Percentiles rank a stretch among this genome's conserved stretches.
Evolutionary conservation across 1,140 invertebrate species (phyloP).

Genomic region (Pachypsylla venusta): DNA sequence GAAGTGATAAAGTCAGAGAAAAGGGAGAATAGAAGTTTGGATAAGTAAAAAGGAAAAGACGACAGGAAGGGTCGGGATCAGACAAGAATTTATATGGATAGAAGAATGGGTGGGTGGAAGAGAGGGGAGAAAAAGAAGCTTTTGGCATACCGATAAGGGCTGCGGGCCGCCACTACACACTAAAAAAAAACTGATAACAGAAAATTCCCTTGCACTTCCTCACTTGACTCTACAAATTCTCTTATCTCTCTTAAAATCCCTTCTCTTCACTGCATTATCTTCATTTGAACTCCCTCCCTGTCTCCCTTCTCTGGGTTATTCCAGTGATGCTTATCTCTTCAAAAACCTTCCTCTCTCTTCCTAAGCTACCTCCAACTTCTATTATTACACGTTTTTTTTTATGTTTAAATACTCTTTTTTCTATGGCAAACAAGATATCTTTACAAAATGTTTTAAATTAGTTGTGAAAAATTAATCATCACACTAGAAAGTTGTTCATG

Average conservation of each 20-base stretch:
- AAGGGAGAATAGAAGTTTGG: constrained; percentile 3
- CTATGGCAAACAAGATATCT: too few relatives aligned
- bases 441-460: too few relatives aligned
- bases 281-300: background rate
- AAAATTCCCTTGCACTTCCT: background rate
- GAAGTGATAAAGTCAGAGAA: constrained; percentile 7
- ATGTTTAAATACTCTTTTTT: constrained; percentile 3
- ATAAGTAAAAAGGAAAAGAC: background rate
- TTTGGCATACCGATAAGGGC: constrained; percentile 8
- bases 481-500: too few relatives aligned
- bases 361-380: constrained; percentile 3
- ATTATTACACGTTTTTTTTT: constrained; percentile 7
- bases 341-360: background rate
- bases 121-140: background rate
- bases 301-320: background rate
- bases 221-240: background rate
- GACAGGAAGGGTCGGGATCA: constrained; percentile 9
- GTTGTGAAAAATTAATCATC: too few relatives aligned
- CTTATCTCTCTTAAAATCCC: constrained; percentile 7
- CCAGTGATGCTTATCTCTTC: constrained; percentile 3
- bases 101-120: background rate
- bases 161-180: constrained; percentile 7
- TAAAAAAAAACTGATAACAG: constrained; percentile 6
- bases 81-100: constrained; percentile 4
- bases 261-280: too few relatives aligned